These are phyloP conservation scores for Pseudorectes ferrugineus DNA, from an alignment of 2,113 vertebrate genomes.

Conservation along the genomic window DNA sequence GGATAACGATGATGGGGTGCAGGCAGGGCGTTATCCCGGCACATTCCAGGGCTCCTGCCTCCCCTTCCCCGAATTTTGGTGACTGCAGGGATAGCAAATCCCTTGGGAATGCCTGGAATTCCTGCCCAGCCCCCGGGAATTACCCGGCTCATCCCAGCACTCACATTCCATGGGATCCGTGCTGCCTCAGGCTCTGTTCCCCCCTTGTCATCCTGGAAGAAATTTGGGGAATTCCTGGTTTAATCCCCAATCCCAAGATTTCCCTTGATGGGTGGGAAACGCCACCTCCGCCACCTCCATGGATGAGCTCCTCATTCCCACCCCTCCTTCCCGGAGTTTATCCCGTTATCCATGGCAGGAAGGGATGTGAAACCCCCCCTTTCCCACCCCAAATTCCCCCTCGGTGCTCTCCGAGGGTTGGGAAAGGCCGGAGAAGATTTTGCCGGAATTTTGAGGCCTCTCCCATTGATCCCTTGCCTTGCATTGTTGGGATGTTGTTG, in stretches of 20 bases:
- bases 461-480: background rate
- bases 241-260: background rate
- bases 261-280: background rate
- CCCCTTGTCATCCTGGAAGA: accelerated
- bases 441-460: background rate
- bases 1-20: background rate
- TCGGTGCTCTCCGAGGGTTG: background rate
- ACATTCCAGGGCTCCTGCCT: background rate
- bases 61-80: background rate
- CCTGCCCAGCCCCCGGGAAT: background rate
- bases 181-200: background rate
- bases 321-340: background rate
- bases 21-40: accelerated
- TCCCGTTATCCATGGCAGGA: accelerated
- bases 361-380: accelerated
- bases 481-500: conserved; percentile 18
- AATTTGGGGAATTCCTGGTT: background rate
- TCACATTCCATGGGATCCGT: accelerated
- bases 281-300: no score
- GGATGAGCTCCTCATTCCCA: background rate
- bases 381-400: background rate
- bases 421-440: background rate
- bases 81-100: background rate
- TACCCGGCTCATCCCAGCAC: background rate
- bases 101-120: background rate